Evolutionary conservation across 2,797 vertebrate species (phyloP).

Genomic region (Gambusia yucatana): DNA sequence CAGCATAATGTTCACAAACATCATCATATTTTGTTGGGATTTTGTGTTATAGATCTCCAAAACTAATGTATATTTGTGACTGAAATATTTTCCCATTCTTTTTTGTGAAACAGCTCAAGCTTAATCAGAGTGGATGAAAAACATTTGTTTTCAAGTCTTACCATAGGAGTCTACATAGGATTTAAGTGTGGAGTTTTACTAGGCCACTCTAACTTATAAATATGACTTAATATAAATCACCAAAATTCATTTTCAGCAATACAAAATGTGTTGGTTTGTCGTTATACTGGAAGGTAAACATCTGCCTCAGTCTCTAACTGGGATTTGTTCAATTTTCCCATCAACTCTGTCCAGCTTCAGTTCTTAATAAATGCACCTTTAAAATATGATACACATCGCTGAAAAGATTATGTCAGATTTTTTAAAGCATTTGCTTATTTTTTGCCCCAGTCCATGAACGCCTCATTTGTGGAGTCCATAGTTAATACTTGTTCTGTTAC

Average conservation of each 20-base stretch:
- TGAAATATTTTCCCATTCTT: not conserved
- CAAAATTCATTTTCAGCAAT: not conserved
- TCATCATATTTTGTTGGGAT: not conserved
- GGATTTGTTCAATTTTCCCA: not conserved
- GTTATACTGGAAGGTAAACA: not conserved
- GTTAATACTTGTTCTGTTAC: not conserved
- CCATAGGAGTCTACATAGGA: not conserved
- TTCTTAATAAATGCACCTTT: not conserved
- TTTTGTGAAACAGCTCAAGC: not conserved
- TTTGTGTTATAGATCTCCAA: not conserved
- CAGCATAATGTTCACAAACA: not conserved
- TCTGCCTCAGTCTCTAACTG: not conserved
- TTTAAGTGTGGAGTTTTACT: not conserved
- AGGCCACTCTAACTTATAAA: not conserved
- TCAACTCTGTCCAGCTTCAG: not conserved
- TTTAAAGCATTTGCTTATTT: not conserved
- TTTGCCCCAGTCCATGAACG: not conserved
- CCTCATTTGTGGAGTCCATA: not conserved
- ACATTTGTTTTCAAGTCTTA: not conserved
- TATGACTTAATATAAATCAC: not conserved
- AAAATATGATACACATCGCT: not conserved
- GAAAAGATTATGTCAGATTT: not conserved
- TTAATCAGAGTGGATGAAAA: not conserved
- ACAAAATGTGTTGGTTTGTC: not conserved
- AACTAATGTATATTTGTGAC: not conserved